Conservation (phyloP, 2,797 vertebrate species). For the Octomys mimax region DNA sequence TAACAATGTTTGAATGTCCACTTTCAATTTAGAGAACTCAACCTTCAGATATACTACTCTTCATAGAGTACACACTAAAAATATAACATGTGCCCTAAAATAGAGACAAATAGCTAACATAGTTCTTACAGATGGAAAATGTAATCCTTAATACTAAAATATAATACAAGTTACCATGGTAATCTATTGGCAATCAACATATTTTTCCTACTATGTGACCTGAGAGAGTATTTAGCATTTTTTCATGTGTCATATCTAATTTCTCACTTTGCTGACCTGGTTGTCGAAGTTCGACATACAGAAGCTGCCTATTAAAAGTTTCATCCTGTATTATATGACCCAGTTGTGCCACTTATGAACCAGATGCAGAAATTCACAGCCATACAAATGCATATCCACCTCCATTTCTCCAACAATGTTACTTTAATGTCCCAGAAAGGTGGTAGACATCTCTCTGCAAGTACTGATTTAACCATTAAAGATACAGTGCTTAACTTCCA, state of each 20-base stretch:
- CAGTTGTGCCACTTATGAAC: slow-evolving; percentile 82
- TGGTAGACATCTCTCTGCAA: neutral
- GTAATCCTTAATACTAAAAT: slow-evolving; percentile 83
- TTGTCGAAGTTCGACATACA: slow-evolving; percentile 86
- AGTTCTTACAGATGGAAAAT: slow-evolving; percentile 82
- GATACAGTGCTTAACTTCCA: neutral
- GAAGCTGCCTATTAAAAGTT: slow-evolving; percentile 83
- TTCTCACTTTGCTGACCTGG: slow-evolving; percentile 87
- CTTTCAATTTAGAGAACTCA: slow-evolving; percentile 68
- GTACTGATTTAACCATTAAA: slow-evolving; percentile 43
- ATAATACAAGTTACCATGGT: slow-evolving; percentile 87
- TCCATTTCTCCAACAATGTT: slow-evolving; percentile 12
- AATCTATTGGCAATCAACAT: slow-evolving; percentile 85
- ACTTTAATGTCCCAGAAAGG: slow-evolving; percentile 16
- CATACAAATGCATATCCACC: slow-evolving; percentile 40
- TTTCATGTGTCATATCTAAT: slow-evolving; percentile 88
- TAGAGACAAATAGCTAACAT: slow-evolving; percentile 83
- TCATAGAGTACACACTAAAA: slow-evolving; percentile 67
- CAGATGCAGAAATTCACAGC: slow-evolving; percentile 70
- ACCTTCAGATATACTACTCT: slow-evolving; percentile 40
- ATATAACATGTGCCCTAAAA: slow-evolving; percentile 76
- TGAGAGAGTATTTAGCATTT: slow-evolving; percentile 87
- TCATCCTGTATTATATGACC: slow-evolving; percentile 80
- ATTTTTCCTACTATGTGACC: slow-evolving; percentile 83
- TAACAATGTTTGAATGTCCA: slow-evolving; percentile 55